Evolutionary conservation across 2,113 vertebrate species (phyloP), one percentile per base, ranked within the genome.

Genomic region (Psophia crepitans): DNA sequence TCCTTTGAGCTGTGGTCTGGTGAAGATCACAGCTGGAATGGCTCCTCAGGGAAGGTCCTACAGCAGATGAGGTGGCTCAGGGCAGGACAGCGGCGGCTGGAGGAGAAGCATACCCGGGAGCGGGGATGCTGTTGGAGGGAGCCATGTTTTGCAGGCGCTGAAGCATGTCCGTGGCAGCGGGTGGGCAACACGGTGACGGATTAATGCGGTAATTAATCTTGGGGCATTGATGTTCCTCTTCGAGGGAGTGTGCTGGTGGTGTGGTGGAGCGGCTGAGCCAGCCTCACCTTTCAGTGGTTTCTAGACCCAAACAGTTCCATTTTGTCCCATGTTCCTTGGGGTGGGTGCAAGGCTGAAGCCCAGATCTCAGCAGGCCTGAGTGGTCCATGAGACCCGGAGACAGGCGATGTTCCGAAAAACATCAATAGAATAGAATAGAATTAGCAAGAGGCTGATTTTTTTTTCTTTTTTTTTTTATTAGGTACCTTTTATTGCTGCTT

Each of bases 231-330:
- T 2, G 27, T 30, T 56, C 4, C 2, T 35, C 61, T 43, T 11
- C 0, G 7, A 27, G 65, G 44, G 27, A 28, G 19, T 0, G 16
- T n/a, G 75, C 24, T 1, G 10, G 39, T 23, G 44, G 75, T 2
- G 75, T 0, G 21, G 57, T 27, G 6, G 57, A n/a, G 54, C 8
- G 51, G 17, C 11, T 18, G 58, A 23, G 33, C 4, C 53, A 8
- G 15, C 5, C 37, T 35, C 44, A 14, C 30, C 28, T 23, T 14
- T 12, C 27, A 3, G 26, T 8, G 5, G 8, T 35, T 49, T 61
- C 12, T 5, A 8, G 84, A 41, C 35, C 66, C 66, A 21, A 18
- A 60, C 3, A 5, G 30, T 18, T 66, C 18, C 15, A 27, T 27
- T 78, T 24, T 32, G 35, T 14, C 6, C 35, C 1, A 0, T 28